Evolutionary conservation across 2,113 vertebrate species (phyloP).

Genomic region (Grantiella picta): DNA sequence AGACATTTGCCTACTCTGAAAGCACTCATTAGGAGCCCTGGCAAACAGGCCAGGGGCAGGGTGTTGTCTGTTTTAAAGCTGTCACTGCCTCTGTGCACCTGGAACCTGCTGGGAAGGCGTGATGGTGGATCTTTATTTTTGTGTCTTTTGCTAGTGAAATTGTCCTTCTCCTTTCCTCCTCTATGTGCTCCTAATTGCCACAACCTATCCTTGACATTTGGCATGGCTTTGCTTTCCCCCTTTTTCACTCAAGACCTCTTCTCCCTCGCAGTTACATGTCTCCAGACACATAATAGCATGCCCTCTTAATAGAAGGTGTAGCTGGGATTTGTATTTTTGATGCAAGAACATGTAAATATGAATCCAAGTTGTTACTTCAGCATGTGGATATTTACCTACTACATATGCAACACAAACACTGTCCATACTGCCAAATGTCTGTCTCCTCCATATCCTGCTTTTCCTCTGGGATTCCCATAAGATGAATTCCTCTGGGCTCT

Average conservation of each 20-base stretch:
- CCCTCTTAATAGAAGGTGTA: background rate
- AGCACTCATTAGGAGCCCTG: background rate
- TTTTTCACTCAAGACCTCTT: background rate
- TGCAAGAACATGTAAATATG: background rate
- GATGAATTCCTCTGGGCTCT: background rate
- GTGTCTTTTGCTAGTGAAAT: background rate
- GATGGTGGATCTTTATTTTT: background rate
- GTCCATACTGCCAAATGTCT: background rate
- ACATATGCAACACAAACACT: background rate
- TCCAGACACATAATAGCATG: background rate
- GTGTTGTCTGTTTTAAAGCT: background rate
- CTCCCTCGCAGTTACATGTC: background rate
- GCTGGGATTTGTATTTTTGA: background rate
- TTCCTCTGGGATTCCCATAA: background rate
- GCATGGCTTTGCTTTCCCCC: background rate
- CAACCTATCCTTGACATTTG: background rate
- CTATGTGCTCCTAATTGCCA: background rate
- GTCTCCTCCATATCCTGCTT: background rate
- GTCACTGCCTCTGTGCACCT: background rate
- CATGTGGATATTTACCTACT: background rate
- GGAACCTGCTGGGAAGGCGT: background rate
- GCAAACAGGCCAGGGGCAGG: background rate
- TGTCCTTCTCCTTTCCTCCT: background rate
- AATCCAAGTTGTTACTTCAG: background rate
- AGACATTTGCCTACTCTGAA: background rate